These are phyloP conservation scores for Sipha flava DNA, from an alignment of 1,140 invertebrate species.

Conservation along the genomic window DNA sequence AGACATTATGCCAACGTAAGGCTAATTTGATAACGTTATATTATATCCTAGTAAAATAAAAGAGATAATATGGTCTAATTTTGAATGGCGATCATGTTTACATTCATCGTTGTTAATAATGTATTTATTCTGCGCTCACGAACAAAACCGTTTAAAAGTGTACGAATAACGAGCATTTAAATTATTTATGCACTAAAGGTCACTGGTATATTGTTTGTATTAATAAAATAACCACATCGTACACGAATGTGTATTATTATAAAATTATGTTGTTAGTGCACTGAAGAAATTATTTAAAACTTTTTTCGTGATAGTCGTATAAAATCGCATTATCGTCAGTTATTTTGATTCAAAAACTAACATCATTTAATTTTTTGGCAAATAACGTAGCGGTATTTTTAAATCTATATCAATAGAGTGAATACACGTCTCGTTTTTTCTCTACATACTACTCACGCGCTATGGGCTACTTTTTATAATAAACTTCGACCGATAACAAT, in stretches of 20 bases:
- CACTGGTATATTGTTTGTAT: neutral
- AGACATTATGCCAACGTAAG: too few relatives aligned
- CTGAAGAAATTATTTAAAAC: too few relatives aligned
- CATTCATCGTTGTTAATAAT: neutral
- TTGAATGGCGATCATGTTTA: neutral
- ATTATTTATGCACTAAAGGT: neutral
- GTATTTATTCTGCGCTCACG: neutral
- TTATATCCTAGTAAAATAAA: too few relatives aligned
- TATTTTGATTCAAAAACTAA: neutral
- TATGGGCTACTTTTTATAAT: neutral
- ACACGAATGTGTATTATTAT: too few relatives aligned
- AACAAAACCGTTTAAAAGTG: neutral
- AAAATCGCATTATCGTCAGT: neutral
- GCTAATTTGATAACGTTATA: too few relatives aligned
- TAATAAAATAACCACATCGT: neutral
- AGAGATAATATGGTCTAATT: neutral
- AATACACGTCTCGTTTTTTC: neutral
- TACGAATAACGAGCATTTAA: neutral
- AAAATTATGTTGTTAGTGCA: too few relatives aligned
- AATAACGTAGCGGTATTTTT: neutral
- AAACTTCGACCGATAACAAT: too few relatives aligned
- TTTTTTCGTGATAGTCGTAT: neutral
- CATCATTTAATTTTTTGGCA: neutral
- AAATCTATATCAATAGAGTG: neutral
- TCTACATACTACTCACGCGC: neutral